phyloP scores from a whole-genome alignment of 2,113 vertebrate genomes.

The Martes martes region DNA sequence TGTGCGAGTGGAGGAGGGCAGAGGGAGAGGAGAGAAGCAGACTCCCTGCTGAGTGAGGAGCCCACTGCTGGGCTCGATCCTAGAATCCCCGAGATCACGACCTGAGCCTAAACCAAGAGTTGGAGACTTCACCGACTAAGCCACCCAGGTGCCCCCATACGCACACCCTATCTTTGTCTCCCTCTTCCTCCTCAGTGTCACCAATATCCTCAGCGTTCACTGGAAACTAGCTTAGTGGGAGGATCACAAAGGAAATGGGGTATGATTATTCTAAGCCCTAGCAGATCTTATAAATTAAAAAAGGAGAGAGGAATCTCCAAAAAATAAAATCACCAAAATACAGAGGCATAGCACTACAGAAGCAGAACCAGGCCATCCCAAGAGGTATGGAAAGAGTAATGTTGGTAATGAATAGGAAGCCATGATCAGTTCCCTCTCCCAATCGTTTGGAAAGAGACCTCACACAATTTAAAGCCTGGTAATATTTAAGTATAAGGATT shows the following conservation, averaged over 20 bases:
- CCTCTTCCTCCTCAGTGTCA: background rate
- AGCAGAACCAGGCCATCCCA: background rate
- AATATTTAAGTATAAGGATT: background rate
- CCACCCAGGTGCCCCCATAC: background rate
- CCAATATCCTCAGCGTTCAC: background rate
- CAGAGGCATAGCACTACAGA: background rate
- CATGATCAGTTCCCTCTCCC: background rate
- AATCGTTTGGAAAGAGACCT: background rate
- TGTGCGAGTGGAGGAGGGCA: background rate
- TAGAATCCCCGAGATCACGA: background rate
- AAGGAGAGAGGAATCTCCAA: background rate
- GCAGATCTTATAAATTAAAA: conserved; percentile 3
- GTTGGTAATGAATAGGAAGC: background rate
- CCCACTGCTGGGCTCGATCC: background rate
- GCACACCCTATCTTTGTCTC: background rate
- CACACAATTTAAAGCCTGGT: background rate
- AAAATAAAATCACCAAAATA: background rate
- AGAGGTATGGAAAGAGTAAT: background rate
- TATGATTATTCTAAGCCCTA: background rate
- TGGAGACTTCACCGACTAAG: background rate
- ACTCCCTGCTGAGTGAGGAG: background rate
- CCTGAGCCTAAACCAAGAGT: background rate
- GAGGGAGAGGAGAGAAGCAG: background rate
- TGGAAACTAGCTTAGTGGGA: conserved; percentile 14
- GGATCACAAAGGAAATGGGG: background rate